Evolutionary conservation across 2,797 vertebrate genomes (phyloP), one percentile per base, ranked within the genome.

Genomic region (Gymnoscopelus braueri): DNA sequence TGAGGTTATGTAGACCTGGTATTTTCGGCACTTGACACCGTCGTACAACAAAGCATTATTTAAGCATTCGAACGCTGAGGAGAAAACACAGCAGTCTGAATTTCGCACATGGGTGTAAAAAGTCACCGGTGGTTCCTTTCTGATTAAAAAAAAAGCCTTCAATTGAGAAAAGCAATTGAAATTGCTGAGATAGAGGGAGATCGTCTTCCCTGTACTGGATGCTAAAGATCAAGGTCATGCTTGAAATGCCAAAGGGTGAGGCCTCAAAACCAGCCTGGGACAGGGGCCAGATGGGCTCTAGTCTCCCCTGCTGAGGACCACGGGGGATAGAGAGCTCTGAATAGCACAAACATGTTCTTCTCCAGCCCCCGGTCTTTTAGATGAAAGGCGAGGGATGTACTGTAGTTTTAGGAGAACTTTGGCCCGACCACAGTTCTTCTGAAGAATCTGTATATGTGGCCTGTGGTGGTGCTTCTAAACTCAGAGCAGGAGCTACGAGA

Each of bases 201-300:
- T 67, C 29, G 63, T 76, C 62, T 77, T 44, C n/a, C 57, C 50
- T 71, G 73, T 67, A 65, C 24, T 12, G 39, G 69, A 63, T 24
- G 69, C 57, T 64, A 84, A 88, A 90, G 82, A 77, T 83, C 71
- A 60, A 69, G 80, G 76, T 87, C 69, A 71, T 23, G 59, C 51
- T 78, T 60, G n/a, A 84, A 84, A 87, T 82, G 83, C 65, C 79
- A 63, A 9, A 29, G 71, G 63, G 60, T 71, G 71, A 81, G 65
- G 50, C 77, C 85, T 88, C 85, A 83, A 78, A 88, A 81, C 68
- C 57, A 29, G 57, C 57, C 53, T n/a, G 72, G 64, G 62, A 70
- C 56, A 48, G 61, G 52, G 62, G 73, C 64, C 64, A 49, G 50
- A 65, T 57, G 62, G 49, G 51, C 75, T 77, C 14, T 63, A 64